Conservation (phyloP, 2,797 vertebrate genomes). For the Lutjanus argentimaculatus region DNA sequence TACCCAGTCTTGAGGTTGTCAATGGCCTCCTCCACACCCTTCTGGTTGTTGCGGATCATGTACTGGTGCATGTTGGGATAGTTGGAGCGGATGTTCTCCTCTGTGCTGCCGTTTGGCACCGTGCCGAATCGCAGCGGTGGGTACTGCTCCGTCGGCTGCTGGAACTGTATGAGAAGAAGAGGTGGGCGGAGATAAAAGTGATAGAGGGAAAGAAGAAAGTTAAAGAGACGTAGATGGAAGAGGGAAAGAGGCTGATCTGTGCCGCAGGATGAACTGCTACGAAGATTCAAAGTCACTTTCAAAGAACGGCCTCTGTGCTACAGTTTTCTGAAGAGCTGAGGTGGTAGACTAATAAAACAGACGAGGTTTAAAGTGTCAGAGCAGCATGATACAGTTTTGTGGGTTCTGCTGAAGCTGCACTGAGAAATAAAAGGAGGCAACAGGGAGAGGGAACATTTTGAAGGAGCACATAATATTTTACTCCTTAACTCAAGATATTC, state of each 20-base stretch:
- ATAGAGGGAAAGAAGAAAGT: slow-evolving; percentile 7
- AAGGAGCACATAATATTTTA: background rate
- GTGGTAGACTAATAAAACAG: slow-evolving; percentile 22
- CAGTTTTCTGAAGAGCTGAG: slow-evolving; percentile 32
- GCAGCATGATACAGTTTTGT: slow-evolving; percentile 30
- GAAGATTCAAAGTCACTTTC: slow-evolving; percentile 35
- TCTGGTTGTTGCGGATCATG: slow-evolving; percentile 95
- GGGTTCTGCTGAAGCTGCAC: slow-evolving; percentile 34
- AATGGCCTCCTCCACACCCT: slow-evolving; percentile 94
- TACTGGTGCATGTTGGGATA: slow-evolving; percentile 96
- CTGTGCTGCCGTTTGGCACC: slow-evolving; percentile 94
- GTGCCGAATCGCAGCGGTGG: slow-evolving; percentile 94
- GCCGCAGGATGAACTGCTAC: slow-evolving; percentile 27
- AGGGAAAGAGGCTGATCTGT: slow-evolving; percentile 7
- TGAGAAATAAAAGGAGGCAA: slow-evolving; percentile 19
- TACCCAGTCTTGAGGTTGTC: slow-evolving; percentile 94
- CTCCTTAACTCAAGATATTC: slow-evolving; percentile 3
- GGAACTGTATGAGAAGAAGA: slow-evolving; percentile 84
- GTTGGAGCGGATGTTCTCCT: slow-evolving; percentile 96
- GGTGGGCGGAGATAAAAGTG: slow-evolving; percentile 33
- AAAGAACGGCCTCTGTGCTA: slow-evolving; percentile 14
- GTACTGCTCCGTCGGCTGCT: slow-evolving; percentile 94
- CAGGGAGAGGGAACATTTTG: background rate
- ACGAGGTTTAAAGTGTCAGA: slow-evolving; percentile 31
- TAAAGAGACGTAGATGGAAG: background rate